Evolutionary conservation across 1,140 invertebrate species (phyloP), one percentile per base, ranked within the genome.

Genomic region (Anastatus disparis): DNA sequence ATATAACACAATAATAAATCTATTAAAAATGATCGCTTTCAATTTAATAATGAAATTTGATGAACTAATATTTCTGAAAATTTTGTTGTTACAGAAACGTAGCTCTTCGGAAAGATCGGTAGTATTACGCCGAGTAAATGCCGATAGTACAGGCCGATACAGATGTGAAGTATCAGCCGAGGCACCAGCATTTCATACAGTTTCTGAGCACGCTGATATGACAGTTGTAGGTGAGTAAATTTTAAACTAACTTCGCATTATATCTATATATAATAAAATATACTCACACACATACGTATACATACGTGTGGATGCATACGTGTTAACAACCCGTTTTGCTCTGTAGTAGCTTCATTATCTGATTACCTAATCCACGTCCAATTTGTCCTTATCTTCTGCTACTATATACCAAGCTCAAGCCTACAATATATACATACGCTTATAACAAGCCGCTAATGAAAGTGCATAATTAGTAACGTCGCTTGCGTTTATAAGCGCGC

Each of bases 101-200:
- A 56, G 72, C 40, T 77, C 84, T 7, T 76, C 81, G 46, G 78
- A 77, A 17, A 78, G 73, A 35, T 76, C 75, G 27, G 84, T 89
- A 3, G 78, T 81, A 20, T 71, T 89, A 26, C 76, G 75, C 62
- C 79, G 81, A 38, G 83, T 89, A 9, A 80, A 79, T 50, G 71
- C 86, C 31, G 75, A 79, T 17, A 84, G 83, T 20, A 83, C 79
- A 12, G 88, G 88, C 10, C 76, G 81, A 27, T 89, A 88, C 77
- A 80, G 83, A 44, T 89, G 88, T 71, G 87, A 89, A 77, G 86
- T 88, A 22, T 88, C 87, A 0, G 87, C 86, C 1, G 88, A 89
- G 77, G 87, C 86, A 1, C 82, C 85, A 7, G 80, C 82, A n/a
- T 87, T 87, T 70, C 80, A 85, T 68, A 88, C 86, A 0, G 86